Base-by-base conservation (phyloP, 2,797 vertebrate species). In the Coregonus sp. region DNA sequence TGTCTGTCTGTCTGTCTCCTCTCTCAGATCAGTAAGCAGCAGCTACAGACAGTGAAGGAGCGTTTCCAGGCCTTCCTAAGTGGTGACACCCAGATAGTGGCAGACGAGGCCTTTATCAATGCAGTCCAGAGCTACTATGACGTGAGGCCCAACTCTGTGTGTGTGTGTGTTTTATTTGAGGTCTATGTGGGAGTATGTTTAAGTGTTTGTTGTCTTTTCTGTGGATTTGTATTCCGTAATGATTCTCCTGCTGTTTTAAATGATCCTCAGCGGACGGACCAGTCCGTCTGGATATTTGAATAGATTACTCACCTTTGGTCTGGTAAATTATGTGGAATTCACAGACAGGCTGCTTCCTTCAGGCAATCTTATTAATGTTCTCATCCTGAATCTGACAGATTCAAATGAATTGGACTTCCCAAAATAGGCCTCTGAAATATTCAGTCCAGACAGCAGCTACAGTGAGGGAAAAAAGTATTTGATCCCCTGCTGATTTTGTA, bases 121-220 rank as follows among this genome's bases (percentile, higher is more conserved):
- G 98, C 98, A 0, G 97, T 99, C 69, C 98, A 99, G 94, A 99
- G 98, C 91, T 99, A 99, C 92, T 99, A 98, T 0, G 97, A 99
- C 93, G 98, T 98, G 74, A 86, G 89, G 4, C 5, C 35, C 35
- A 9, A 54, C 5, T 56, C 11, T 9, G 37, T 69, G 67, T 70
- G 68, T 70, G 68, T 70, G 5, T 70, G 37, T 70, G 37, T 70
- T 16, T n/a, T 12, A 15, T 31, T 56, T 4, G 11, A 7, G 52
- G 29, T 72, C 3, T 72, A 50, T 52, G 25, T 50, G 70, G 5
- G 25, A 5, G 18, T 40, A 20, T 20, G 69, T 51, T 15, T 25
- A 11, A 50, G 37, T 72, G 70, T 31, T 16, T 33, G 15, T 33
- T 33, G 15, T 54, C 50, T 72, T 71, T 1, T n/a, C 31, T 78